Base-by-base conservation (phyloP, 2,797 vertebrate species). In the Lepilemur ruficaudatus region DNA sequence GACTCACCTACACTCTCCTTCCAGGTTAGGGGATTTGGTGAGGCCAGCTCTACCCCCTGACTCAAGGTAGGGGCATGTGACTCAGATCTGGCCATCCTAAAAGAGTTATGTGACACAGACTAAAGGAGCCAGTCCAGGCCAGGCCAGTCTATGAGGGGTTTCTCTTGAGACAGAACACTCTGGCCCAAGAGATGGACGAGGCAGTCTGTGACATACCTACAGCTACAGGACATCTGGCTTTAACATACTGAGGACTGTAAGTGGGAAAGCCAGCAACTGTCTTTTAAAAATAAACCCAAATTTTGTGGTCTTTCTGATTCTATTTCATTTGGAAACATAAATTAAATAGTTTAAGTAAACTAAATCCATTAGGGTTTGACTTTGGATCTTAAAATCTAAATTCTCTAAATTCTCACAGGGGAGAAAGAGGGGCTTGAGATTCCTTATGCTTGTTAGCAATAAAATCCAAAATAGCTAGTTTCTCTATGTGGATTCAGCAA, bases 321-420 rank as follows among this genome's bases (percentile, higher is more conserved):
- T 25, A 6, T 50, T 94, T 90, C 84, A 72, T 90, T 83, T 87
- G 57, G 57, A 90, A 84, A 87, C 32, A 63, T 72, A 88, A 80
- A 46, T 52, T 72, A 88, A 80, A 52, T 75, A 20, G 52, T 55
- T 93, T 93, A 78, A 85, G 57, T 55, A 55, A 87, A 69, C 28
- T 35, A 91, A 70, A 82, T 87, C 30, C 38, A 30, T 50, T 20
- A 70, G 38, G 4, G 52, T 20, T 89, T 93, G 67, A 48, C 46
- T 85, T 76, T 72, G 50, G 13, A 25, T 73, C 65, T 88, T 94
- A 70, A 52, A 69, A 93, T 57, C 50, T n/a, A 95, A 63, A 80
- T 69, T 57, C n/a, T 57, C 57, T 32, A 94, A 61, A 80, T 70
- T 59, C 30, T 72, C 32, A 76, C 50, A 25, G 48, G 3, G 18